These are phyloP conservation scores for Strigops habroptila DNA, from an alignment of 2,113 vertebrate genomes.

Conservation along the genomic window DNA sequence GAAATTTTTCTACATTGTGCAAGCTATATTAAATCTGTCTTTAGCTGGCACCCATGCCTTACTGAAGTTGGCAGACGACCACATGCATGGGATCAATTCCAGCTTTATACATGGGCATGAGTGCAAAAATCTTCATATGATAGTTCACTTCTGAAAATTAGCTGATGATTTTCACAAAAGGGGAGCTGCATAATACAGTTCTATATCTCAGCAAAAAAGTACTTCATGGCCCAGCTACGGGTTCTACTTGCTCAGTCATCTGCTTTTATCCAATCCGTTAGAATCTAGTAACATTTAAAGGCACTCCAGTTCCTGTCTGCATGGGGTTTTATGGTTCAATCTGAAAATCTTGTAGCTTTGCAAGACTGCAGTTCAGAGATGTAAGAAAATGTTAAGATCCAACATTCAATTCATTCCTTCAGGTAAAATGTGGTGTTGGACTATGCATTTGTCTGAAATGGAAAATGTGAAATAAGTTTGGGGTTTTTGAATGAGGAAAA, in stretches of 20 bases:
- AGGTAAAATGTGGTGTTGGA: neutral
- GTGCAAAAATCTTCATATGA: slow-evolving; percentile 38
- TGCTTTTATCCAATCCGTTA: neutral
- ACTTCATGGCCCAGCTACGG: neutral
- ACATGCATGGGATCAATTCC: neutral
- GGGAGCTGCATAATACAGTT: neutral
- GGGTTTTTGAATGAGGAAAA: neutral
- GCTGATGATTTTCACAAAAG: neutral
- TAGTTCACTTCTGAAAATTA: slow-evolving; percentile 33
- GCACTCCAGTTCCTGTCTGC: neutral
- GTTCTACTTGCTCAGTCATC: neutral
- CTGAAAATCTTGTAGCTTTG: neutral
- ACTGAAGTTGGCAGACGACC: slow-evolving; percentile 18
- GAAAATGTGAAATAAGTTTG: neutral
- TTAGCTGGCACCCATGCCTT: slow-evolving; percentile 17
- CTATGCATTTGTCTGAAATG: neutral
- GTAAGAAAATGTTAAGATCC: neutral
- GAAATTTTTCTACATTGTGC: slow-evolving; percentile 29
- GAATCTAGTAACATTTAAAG: neutral
- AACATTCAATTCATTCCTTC: neutral
- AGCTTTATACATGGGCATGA: slow-evolving; percentile 4
- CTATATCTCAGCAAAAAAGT: neutral
- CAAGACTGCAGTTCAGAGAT: neutral
- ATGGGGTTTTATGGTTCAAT: neutral
- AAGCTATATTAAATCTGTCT: slow-evolving; percentile 32